Evolutionary conservation across 2,113 vertebrate genomes (phyloP).

Genomic region (Rhegmatorhina hoffmannsi): DNA sequence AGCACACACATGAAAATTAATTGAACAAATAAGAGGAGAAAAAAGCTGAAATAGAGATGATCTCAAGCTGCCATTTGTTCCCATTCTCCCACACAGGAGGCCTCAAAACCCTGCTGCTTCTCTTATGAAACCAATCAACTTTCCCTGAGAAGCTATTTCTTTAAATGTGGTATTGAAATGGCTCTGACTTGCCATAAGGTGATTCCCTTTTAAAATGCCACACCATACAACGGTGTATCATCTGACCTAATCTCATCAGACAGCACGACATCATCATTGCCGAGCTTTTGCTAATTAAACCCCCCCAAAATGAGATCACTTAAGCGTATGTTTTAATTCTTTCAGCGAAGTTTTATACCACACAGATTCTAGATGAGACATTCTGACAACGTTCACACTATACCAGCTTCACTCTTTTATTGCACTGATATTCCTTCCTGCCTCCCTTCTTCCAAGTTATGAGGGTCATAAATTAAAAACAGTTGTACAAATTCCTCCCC

Average conservation of each 20-base stretch:
- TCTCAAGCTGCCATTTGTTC: conserved; percentile 22
- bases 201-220: conserved; percentile 42
- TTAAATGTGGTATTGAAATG: conserved; percentile 20
- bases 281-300: conserved; percentile 43
- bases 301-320: conserved; percentile 9
- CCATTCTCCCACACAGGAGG: conserved; percentile 18
- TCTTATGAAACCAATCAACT: conserved; percentile 61
- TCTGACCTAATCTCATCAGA: conserved; percentile 61
- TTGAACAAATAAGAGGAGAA: background rate
- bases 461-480: conserved; percentile 48
- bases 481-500: background rate
- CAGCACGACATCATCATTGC: conserved; percentile 27
- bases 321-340: conserved; percentile 43
- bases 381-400: conserved; percentile 23
- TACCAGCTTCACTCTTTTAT: conserved; percentile 1
- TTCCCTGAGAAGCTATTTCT: conserved; percentile 62
- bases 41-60: background rate
- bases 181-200: background rate
- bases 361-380: conserved; percentile 47
- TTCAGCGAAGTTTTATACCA: conserved; percentile 24
- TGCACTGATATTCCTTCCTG: conserved; percentile 30
- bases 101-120: conserved; percentile 60
- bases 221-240: background rate
- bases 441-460: background rate
- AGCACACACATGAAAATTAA: background rate